Evolutionary conservation across 2,113 vertebrate species (phyloP).

Genomic region (Verasper variegatus): DNA sequence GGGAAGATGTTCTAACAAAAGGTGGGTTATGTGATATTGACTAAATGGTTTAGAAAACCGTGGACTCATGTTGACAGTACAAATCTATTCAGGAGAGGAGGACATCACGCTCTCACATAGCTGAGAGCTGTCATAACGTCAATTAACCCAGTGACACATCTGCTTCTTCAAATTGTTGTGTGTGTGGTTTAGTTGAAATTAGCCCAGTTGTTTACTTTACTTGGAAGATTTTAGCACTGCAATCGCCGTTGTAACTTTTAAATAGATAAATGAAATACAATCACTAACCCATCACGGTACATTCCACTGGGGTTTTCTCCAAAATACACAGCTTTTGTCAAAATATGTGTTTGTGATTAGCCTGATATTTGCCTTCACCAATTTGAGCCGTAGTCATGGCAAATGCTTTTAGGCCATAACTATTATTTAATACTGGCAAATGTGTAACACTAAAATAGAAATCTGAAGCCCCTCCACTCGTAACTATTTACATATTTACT

Average conservation of each 20-base stretch:
- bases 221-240: neutral
- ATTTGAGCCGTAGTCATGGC: neutral
- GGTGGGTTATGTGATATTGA: conserved; percentile 59
- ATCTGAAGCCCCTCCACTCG: too few species aligned
- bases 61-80: conserved; percentile 46
- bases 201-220: neutral
- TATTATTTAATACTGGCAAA: neutral
- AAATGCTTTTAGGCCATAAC: neutral
- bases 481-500: too few species aligned
- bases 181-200: neutral
- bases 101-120: conserved; percentile 4
- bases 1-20: conserved; percentile 41
- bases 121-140: neutral
- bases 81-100: conserved; percentile 29
- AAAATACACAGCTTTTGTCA: too few species aligned
- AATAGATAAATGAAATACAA: too few species aligned
- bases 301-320: too few species aligned
- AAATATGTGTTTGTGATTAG: too few species aligned
- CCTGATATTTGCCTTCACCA: too few species aligned
- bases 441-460: neutral
- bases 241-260: too few species aligned
- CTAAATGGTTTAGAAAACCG: conserved; percentile 40
- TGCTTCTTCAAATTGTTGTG: neutral
- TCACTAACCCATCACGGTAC: too few species aligned
- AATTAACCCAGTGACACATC: neutral